Evolutionary conservation across 2,888 invertebrate genomes (phyloP), one percentile per base, ranked within the genome.

Genomic region (Brenthis ino): DNA sequence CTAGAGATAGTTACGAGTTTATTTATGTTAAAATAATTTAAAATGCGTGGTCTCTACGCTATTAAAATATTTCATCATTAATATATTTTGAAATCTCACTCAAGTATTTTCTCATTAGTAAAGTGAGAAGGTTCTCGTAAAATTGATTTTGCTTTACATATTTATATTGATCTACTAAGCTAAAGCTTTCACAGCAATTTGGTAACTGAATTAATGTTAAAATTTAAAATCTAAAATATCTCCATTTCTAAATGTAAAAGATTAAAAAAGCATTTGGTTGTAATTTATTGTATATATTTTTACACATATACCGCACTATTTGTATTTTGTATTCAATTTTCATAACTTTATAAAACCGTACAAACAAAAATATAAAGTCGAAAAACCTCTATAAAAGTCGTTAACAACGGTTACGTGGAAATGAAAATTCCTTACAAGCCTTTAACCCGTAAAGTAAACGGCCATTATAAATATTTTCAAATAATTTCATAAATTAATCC

Each of bases 401-500:
- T 67, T 53, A 57, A 67, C 63, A 47, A n/a, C 12, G 33, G 57
- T 64, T 51, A 57, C 28, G 24, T 57, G 57, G 33, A 69, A 67
- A 70, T 16, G 33, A 57, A 65, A 71, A 63, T 20, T 57, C 67
- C 48, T 63, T 28, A 24, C 50, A 65, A 63, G 67, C 69, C 67
- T 66, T 68, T 65, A 55, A 58, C 57, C 60, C 57, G 14, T 60
- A 56, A 66, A 65, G 65, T 64, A 70, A 70, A 72, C 61, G 65
- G 60, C 60, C 68, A 65, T 64, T 64, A 67, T 71, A 70, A 70
- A 72, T 72, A 69, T 71, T 70, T 69, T 68, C 63, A 57, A 72
- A 70, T 72, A 72, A 72, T 67, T 72, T 72, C 64, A 57, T 69
- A 65, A 70, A 68, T 72, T 72, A 70, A 72, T 72, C 70, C 71